These are phyloP conservation scores for Pachycephus smyrnensis DNA, from an alignment of 2,888 invertebrate species.

Conservation along the genomic window DNA sequence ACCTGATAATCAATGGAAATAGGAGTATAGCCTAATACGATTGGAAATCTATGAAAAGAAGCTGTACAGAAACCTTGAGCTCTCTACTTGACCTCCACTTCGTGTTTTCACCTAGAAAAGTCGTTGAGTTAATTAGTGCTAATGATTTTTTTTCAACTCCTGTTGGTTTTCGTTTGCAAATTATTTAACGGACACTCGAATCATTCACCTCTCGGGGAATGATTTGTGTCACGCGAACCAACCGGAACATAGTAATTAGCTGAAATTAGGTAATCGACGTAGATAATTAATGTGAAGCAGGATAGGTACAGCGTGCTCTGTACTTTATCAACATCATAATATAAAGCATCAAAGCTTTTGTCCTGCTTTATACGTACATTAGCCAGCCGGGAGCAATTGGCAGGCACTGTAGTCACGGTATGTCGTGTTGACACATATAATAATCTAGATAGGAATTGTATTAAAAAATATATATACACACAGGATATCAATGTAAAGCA, in stretches of 20 bases:
- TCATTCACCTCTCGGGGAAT: not conserved
- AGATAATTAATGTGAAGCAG: slow-evolving; percentile 19
- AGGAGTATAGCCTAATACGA: not conserved
- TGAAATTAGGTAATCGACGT: slow-evolving; percentile 33
- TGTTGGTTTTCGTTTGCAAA: not conserved
- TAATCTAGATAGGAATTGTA: not conserved
- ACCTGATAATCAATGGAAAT: not conserved
- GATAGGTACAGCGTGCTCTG: not conserved
- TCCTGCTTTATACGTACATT: not conserved
- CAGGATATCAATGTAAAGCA: not conserved
- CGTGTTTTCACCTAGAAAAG: not conserved
- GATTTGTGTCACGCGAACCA: slow-evolving; percentile 1
- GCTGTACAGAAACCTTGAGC: not conserved
- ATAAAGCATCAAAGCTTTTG: not conserved
- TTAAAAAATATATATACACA: not conserved
- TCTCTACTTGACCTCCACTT: not conserved
- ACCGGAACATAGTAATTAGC: slow-evolving; percentile 33
- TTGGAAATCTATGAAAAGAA: not conserved
- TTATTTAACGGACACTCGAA: not conserved
- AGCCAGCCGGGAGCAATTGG: not conserved
- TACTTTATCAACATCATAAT: not conserved
- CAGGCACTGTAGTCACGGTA: not conserved
- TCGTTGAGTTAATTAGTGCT: not conserved
- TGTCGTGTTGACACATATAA: not conserved
- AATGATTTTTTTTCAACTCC: not conserved